A percentile compares a stretch with the other conserved stretches of the same genome.
These are phyloP conservation scores for Leucoraja ocellata DNA, from an alignment of 2,797 vertebrate species.

Conservation along the genomic window DNA sequence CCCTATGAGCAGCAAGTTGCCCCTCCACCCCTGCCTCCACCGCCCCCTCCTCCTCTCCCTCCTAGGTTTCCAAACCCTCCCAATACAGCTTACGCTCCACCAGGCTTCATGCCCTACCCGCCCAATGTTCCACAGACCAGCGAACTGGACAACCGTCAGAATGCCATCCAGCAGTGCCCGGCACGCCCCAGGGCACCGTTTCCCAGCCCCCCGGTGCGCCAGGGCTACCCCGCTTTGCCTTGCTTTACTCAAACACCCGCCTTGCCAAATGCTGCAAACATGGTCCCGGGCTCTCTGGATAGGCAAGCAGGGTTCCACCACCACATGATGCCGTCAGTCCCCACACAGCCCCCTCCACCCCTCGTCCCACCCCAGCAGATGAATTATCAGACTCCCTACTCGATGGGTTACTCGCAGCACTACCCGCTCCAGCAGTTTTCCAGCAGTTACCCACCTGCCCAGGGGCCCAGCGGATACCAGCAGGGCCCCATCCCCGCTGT, in stretches of 20 bases:
- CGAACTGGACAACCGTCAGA: slow-evolving; percentile 44
- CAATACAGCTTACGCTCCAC: slow-evolving; percentile 64
- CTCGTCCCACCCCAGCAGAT: slow-evolving; percentile 71
- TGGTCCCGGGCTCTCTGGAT: slow-evolving; percentile 54
- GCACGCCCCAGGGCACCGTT: slow-evolving; percentile 63
- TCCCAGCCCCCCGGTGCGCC: slow-evolving; percentile 66
- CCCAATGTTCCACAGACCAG: slow-evolving; percentile 65
- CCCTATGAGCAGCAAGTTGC: slow-evolving; percentile 69
- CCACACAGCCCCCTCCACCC: slow-evolving; percentile 66
- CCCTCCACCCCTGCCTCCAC: slow-evolving; percentile 34
- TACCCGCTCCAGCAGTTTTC: slow-evolving; percentile 61
- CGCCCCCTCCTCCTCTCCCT: slow-evolving; percentile 48
- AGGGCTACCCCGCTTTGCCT: slow-evolving; percentile 73
- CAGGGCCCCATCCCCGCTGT: slow-evolving; percentile 50
- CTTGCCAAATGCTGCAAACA: slow-evolving; percentile 61
- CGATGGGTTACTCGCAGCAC: slow-evolving; percentile 71
- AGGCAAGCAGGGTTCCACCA: slow-evolving; percentile 72
- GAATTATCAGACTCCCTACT: slow-evolving; percentile 66
- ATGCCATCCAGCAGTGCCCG: slow-evolving; percentile 67
- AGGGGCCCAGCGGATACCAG: slow-evolving; percentile 56
- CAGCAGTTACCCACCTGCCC: background rate
- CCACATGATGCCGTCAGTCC: slow-evolving; percentile 73
- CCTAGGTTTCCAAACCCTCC: slow-evolving; percentile 66
- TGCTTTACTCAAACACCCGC: slow-evolving; percentile 78
- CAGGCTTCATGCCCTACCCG: slow-evolving; percentile 79